These are phyloP conservation scores for Enoplolaimus lenunculus DNA, from an alignment of 2,888 invertebrate species.

Conservation along the genomic window DNA sequence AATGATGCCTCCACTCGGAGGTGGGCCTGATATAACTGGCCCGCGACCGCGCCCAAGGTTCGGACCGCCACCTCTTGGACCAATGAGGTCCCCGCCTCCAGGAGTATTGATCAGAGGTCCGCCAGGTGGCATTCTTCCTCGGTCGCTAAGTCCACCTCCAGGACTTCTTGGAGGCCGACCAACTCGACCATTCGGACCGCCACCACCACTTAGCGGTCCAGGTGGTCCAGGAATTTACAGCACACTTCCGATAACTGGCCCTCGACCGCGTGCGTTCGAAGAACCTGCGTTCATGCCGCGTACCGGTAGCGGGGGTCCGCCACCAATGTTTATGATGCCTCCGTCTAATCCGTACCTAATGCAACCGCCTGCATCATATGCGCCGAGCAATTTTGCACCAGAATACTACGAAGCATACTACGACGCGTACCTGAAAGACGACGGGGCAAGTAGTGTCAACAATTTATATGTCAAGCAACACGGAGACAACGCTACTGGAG, in stretches of 20 bases:
- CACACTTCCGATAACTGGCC: background rate
- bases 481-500: background rate
- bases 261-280: slow-evolving; percentile 4
- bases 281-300: background rate
- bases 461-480: too few species aligned
- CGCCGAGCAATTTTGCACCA: slow-evolving; percentile 21
- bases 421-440: slow-evolving; percentile 30
- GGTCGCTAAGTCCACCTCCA: background rate
- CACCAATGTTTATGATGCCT: slow-evolving; percentile 15
- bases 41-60: background rate
- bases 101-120: background rate
- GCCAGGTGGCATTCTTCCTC: background rate
- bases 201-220: background rate
- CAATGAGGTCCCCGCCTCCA: background rate
- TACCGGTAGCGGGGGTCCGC: background rate
- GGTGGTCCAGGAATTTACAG: background rate
- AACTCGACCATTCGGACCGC: background rate
- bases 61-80: background rate
- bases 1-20: slow-evolving; percentile 15
- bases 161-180: background rate
- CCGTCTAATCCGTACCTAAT: slow-evolving; percentile 18
- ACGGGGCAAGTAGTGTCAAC: too few species aligned
- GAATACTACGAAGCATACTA: slow-evolving; percentile 36
- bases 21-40: too few species aligned
- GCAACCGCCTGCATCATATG: slow-evolving; percentile 19